Conservation (phyloP, 1,140 invertebrate species). For the Oscheius sp. region DNA sequence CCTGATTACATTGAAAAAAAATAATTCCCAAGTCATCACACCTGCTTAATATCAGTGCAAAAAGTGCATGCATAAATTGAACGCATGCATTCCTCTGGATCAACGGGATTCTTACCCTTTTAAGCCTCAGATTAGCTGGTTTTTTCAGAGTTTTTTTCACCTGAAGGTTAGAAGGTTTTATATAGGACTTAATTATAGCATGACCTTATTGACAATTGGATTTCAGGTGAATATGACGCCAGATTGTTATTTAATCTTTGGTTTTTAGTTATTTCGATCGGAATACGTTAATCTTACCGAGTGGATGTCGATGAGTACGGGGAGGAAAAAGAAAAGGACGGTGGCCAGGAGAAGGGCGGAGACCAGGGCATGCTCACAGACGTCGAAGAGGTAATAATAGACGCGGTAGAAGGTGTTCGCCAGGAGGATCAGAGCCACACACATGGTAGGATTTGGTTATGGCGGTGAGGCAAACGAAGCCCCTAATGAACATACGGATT, state of each 20-base stretch:
- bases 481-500: neutral
- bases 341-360: slow-evolving; percentile 19
- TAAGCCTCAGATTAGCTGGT: too few species aligned
- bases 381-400: slow-evolving; percentile 40
- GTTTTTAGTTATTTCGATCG: neutral
- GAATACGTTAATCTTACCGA: neutral
- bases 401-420: slow-evolving; percentile 35
- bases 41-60: too few species aligned
- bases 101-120: too few species aligned
- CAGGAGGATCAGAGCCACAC: slow-evolving; percentile 35
- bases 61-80: too few species aligned
- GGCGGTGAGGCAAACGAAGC: neutral
- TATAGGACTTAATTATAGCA: too few species aligned
- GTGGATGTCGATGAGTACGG: slow-evolving; percentile 18
- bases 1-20: neutral
- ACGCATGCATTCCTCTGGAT: too few species aligned
- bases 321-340: slow-evolving; percentile 25
- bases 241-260: too few species aligned
- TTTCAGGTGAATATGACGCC: too few species aligned
- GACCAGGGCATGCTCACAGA: slow-evolving; percentile 38
- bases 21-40: neutral
- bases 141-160: too few species aligned
- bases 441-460: slow-evolving; percentile 22
- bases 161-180: too few species aligned
- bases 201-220: too few species aligned